Conservation (phyloP, 2,113 vertebrate genomes). For the Mormoops blainvillei region DNA sequence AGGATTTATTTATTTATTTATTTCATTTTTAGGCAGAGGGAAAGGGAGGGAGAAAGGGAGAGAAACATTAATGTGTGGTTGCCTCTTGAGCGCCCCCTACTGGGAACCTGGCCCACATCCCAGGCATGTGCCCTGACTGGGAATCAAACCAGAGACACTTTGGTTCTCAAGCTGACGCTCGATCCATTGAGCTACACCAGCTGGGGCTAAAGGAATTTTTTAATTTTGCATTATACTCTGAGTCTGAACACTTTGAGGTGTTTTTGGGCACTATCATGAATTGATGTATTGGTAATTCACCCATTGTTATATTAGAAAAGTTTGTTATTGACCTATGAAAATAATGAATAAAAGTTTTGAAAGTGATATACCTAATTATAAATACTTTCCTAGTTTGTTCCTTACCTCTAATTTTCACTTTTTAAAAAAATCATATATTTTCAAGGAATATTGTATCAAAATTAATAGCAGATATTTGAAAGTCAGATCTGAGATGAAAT, state of each 20-base stretch:
- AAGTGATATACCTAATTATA: neutral
- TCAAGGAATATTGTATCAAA: neutral
- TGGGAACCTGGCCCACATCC: too few relatives aligned
- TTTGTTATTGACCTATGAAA: neutral
- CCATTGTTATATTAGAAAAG: neutral
- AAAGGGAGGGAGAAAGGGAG: too few relatives aligned
- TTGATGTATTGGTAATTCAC: neutral
- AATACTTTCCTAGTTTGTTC: neutral
- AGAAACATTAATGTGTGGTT: too few relatives aligned
- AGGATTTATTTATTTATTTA: neutral
- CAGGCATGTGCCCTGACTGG: too few relatives aligned
- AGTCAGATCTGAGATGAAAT: neutral
- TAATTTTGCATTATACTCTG: neutral
- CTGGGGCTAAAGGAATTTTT: neutral
- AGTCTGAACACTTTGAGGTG: neutral
- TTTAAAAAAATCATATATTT: neutral
- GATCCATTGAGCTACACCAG: too few relatives aligned
- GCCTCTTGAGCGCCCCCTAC: too few relatives aligned
- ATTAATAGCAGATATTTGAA: neutral
- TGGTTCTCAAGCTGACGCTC: too few relatives aligned
- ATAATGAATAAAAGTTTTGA: neutral
- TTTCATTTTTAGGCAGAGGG: too few relatives aligned
- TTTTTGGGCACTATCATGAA: neutral
- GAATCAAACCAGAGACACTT: too few relatives aligned
- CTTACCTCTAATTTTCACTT: conserved; percentile 2